Evolutionary conservation across 35 echinoderm and acorn worm genomes (phyloP), one percentile per base, ranked within the genome.

Genomic region (Amphiura filiformis): DNA sequence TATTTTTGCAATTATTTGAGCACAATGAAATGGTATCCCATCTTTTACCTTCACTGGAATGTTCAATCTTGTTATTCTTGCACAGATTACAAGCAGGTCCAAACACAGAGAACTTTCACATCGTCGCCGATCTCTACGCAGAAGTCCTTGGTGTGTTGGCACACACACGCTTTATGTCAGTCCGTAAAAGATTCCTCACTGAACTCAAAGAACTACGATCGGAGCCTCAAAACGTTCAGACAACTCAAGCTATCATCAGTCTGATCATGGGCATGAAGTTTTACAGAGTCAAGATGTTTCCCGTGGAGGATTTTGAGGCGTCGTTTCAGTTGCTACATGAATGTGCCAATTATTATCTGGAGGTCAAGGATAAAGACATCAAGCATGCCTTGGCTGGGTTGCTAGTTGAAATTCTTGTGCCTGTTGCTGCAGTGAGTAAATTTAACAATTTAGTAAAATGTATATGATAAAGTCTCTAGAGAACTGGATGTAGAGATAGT

Each of bases 231-330:
- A 99, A 92, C 30, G 96, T 94, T 30, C 87, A 95, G 34, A 94
- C 93, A 39, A 92, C 90, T 64, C 89, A 99, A 78, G 87, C 93
- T 31, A 99, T 99, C 65, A 93, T 99, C 39, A 99, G 96, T 80
- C 76, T 99, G 1, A 94, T 99, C 39, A 95, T 95, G 96, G 96
- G 96, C 7, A 85, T 99, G 79, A 99, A 99, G 82, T 99, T 99
- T 86, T 99, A 99, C 84, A 77, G 96, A 5, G 96, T 99, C 13
- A 94, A 94, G 75, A 95, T 94, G 93, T 92, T 92, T 42, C 93
- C 96, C 0, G 90, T 99, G 87, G 93, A 99, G 61, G 90, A 92
- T 52, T 99, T 99, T 94, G 96, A 99, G 35, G 57, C 79, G 7
- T 99, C 93, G 31, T 99, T 94, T 47, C 87, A 92, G 77, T 75